Evolutionary conservation across 2,888 invertebrate genomes (phyloP).

Genomic region (Volucella zonaria): DNA sequence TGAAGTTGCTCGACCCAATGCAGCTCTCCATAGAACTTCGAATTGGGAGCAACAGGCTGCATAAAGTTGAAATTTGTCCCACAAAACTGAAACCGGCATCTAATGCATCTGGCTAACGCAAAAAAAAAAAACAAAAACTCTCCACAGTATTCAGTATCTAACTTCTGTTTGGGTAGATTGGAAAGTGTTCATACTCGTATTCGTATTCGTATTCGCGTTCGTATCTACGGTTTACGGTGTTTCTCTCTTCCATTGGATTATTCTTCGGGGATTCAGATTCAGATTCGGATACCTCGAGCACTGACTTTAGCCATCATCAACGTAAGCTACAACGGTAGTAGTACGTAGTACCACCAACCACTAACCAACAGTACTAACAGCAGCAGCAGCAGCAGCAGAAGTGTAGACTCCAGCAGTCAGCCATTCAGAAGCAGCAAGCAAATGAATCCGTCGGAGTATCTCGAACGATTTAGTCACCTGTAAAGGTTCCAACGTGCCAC

Average conservation of each 20-base stretch:
- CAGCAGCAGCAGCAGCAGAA: slow-evolving; percentile 35
- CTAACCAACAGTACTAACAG: slow-evolving; percentile 2
- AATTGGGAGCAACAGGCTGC: slow-evolving; percentile 57
- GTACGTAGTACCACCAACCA: no score
- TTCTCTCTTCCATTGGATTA: slow-evolving; percentile 66
- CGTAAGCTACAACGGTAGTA: neutral
- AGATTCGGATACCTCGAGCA: slow-evolving; percentile 32
- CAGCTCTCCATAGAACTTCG: slow-evolving; percentile 8
- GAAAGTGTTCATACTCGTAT: slow-evolving; percentile 51
- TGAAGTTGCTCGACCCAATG: slow-evolving; percentile 8
- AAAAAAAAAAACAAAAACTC: slow-evolving; percentile 41
- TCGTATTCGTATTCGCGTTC: neutral
- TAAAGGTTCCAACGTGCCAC: slow-evolving; percentile 79
- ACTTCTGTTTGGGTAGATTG: slow-evolving; percentile 50
- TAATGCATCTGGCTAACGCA: slow-evolving; percentile 51
- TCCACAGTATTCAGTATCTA: slow-evolving; percentile 36
- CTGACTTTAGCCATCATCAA: slow-evolving; percentile 60
- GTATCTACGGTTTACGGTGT: slow-evolving; percentile 15
- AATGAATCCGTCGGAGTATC: slow-evolving; percentile 65
- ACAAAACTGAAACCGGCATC: slow-evolving; percentile 67
- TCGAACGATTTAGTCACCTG: slow-evolving; percentile 78
- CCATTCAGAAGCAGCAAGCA: slow-evolving; percentile 52
- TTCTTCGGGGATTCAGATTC: slow-evolving; percentile 2
- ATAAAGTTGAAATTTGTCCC: slow-evolving; percentile 47
- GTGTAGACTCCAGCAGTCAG: slow-evolving; percentile 14